These are phyloP conservation scores for Campopleginae sp. DNA, from an alignment of 2,888 invertebrate genomes.

Conservation along the genomic window DNA sequence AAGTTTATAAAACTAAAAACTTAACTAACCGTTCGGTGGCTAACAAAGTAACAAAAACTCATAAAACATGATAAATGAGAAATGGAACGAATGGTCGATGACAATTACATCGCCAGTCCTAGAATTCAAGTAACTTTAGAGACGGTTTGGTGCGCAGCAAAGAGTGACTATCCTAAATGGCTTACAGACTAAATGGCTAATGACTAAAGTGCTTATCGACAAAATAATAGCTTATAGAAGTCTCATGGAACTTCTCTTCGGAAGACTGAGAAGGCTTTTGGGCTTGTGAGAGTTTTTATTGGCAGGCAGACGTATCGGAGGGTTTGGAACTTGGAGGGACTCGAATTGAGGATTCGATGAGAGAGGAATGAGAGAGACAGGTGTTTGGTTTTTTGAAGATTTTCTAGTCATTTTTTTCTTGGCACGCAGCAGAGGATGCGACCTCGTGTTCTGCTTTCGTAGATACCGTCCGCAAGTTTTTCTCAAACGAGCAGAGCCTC, in stretches of 20 bases:
- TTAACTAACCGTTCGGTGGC: too few species aligned
- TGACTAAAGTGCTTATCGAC: too few species aligned
- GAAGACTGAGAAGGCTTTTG: not conserved
- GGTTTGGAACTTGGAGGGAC: not conserved
- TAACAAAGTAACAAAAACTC: too few species aligned
- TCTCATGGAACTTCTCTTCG: constrained; percentile 29
- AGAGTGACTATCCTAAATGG: too few species aligned
- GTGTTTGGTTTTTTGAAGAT: not conserved
- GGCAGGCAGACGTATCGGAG: not conserved
- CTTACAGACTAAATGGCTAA: too few species aligned
- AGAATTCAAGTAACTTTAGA: too few species aligned
- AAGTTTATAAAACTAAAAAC: too few species aligned
- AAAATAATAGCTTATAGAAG: constrained; percentile 12
- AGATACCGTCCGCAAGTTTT: constrained; percentile 20
- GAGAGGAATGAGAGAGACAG: not conserved
- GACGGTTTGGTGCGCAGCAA: too few species aligned
- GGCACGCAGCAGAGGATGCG: not conserved
- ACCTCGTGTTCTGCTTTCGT: not conserved
- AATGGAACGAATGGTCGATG: too few species aligned
- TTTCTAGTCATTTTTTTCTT: not conserved
- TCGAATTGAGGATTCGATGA: not conserved
- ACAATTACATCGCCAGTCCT: too few species aligned
- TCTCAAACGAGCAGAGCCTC: constrained; percentile 26
- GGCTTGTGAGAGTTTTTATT: not conserved
- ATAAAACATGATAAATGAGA: too few species aligned